Conservation (phyloP, 2,888 invertebrate species). For the Xestia sexstrigata region DNA sequence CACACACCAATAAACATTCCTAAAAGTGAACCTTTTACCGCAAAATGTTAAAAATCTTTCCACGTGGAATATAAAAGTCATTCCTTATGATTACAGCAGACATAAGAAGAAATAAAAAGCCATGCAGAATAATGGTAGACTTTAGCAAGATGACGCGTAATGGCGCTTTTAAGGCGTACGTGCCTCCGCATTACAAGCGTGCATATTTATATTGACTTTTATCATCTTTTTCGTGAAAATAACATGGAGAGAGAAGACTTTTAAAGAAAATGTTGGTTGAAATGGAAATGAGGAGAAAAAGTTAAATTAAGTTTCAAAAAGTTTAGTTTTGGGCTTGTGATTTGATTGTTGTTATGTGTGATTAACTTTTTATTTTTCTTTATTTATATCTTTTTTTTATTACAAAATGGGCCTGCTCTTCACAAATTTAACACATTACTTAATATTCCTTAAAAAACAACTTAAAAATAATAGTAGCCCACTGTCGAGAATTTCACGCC, state of each 20-base stretch:
- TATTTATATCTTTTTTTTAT: too few species aligned
- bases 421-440: too few species aligned
- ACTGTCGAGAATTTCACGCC: too few species aligned
- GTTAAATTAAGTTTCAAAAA: neutral
- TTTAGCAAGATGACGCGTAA: slow-evolving; percentile 66
- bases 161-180: slow-evolving; percentile 64
- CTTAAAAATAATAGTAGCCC: too few species aligned
- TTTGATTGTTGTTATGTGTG: too few species aligned
- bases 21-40: neutral
- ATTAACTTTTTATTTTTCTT: too few species aligned
- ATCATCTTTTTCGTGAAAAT: slow-evolving; percentile 30
- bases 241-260: neutral
- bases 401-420: too few species aligned
- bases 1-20: neutral
- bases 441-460: too few species aligned
- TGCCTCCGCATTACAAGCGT: slow-evolving; percentile 51
- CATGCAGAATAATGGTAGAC: slow-evolving; percentile 59
- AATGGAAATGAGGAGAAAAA: neutral
- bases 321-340: too few species aligned
- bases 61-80: slow-evolving; percentile 38
- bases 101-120: slow-evolving; percentile 57
- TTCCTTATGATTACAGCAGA: slow-evolving; percentile 57
- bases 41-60: slow-evolving; percentile 16
- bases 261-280: neutral
- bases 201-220: slow-evolving; percentile 52